Conservation (phyloP, 2,113 vertebrate genomes). For the Gymnarchus niloticus region DNA sequence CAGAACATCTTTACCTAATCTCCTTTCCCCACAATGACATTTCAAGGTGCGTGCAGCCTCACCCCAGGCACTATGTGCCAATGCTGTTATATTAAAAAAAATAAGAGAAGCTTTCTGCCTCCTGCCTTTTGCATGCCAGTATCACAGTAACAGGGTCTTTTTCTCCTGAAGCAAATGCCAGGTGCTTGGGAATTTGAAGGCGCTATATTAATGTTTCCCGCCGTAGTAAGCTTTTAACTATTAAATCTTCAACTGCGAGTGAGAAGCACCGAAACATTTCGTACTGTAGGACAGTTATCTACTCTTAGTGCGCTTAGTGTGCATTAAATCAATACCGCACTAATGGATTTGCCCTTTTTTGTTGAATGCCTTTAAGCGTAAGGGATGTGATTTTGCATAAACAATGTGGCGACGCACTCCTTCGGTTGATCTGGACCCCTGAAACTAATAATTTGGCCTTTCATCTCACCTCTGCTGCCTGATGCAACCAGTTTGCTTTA, state of each 20-base stretch:
- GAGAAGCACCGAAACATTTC: background rate
- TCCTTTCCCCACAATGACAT: background rate
- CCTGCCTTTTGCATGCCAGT: background rate
- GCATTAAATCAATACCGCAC: background rate
- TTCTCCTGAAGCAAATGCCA: background rate
- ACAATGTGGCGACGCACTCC: background rate
- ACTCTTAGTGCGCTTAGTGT: background rate
- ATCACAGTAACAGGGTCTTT: background rate
- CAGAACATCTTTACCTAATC: background rate
- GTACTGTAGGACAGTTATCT: background rate
- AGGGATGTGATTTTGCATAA: background rate
- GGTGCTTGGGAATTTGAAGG: background rate
- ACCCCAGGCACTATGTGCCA: background rate
- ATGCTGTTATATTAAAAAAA: background rate
- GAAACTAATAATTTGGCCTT: background rate
- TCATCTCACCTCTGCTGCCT: background rate
- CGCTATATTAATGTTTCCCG: background rate
- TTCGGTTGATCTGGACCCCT: background rate
- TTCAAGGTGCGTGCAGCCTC: background rate
- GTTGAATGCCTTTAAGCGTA: background rate
- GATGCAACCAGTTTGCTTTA: background rate
- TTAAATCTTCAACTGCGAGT: background rate
- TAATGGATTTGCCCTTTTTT: background rate
- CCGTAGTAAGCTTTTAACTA: background rate
- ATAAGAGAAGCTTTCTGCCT: background rate